Evolutionary conservation across 2,888 invertebrate species (phyloP), one percentile per base, ranked within the genome.

Genomic region (Sabatieria punctata): DNA sequence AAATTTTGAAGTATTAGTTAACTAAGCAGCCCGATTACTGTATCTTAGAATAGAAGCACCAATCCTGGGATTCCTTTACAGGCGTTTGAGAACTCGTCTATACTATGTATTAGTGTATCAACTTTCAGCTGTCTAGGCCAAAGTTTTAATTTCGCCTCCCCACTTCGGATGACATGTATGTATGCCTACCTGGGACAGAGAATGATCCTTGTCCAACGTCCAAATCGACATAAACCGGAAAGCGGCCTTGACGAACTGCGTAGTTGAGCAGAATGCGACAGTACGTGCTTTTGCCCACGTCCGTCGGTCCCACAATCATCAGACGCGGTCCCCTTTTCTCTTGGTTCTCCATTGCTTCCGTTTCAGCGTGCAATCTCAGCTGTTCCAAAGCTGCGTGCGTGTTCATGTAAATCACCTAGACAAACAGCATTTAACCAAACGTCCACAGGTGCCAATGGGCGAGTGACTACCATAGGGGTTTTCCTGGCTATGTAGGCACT

Each of bases 261-360:
- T 95, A 97, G 69, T 97, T 97, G 1, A 93, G 71, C 4, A 97
- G 71, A 52, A 97, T 76, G 51, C 81, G 74, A 47, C 82, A 80
- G 1, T 97, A 67, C 0, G 95, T 93, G 1, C 85, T 85, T 68
- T 97, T 97, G 19, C 97, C 97, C 1, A 95, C 95, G 67, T 95
- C 95, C 35, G 77, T 78, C 0, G 95, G 95, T 0, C 97, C 63
- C 18, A 53, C 52, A 19, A 61, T 38, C 57, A 59, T 55, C 18
- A 60, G 38, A 4, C 55, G 43, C 2, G 59, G 59, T 19, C 59
- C 59, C 21, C 50, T 43, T 15, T 38, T 40, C 25, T 41, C 37
- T n/a, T 37, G 13, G 13, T 37, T 18, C 30, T 38, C 15, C 6
- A 38, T 8, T 8, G 38, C 38, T n/a, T 38, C 8, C 8, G 15